Evolutionary conservation across 2,888 invertebrate genomes (phyloP), one percentile per base, ranked within the genome.

Genomic region (Flabesymbios commensalis): DNA sequence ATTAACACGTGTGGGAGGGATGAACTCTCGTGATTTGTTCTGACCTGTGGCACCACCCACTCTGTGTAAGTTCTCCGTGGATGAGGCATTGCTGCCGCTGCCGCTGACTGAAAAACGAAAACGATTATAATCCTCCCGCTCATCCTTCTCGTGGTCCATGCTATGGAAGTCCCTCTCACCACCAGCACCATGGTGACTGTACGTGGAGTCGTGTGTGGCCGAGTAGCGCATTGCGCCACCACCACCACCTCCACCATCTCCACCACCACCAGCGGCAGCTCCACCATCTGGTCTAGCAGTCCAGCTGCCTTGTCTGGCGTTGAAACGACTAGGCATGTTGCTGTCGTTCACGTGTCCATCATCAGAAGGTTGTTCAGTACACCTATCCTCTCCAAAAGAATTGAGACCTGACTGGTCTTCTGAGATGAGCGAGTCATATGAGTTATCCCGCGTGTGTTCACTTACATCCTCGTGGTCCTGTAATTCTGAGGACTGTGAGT

Each of bases 381-480:
- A 10, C 10, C 14, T 7, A 31, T 31, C 49, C 31, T 49, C 49
- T 19, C 22, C n/a, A 45, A 19, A 45, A 31, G 7, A 7, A 7
- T 28, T 29, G 33, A 22, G 28, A 17, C n/a, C 51, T 45, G 72
- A 71, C 17, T 73, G 75, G 29, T 72, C 74, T n/a, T n/a, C n/a
- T 10, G 76, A 76, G 42, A 72, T 68, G 56, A 72, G 68, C 17
- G 76, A 77, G 61, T 78, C 77, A 53, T 73, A 75, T 0, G 77
- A 76, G 59, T 74, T 75, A 59, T 77, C 76, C 14, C 74, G 60
- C 5, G 73, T 70, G 62, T 75, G 73, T 55, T 36, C 42, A 7
- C 26, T 24, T 28, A 14, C 39, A 28, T 60, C 64, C 52, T 32
- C 31, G 56, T 48, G 24, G 42, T 54, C 31, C 42, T 53, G 24